Evolutionary conservation across 2,888 invertebrate genomes (phyloP).

Genomic region (Nymphalis urticae): DNA sequence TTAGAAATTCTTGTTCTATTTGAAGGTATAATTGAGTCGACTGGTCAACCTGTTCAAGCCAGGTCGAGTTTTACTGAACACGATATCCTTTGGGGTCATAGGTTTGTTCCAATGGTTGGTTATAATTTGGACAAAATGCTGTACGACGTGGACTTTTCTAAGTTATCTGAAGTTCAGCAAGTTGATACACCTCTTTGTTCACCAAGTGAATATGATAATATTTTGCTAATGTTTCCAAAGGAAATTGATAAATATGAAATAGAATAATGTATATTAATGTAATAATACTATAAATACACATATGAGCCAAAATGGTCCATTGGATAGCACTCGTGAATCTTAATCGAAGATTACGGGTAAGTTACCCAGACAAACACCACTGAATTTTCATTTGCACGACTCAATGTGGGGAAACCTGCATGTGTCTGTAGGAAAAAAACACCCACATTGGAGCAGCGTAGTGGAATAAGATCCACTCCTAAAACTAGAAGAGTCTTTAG

Average conservation of each 20-base stretch:
- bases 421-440: too few relatives aligned
- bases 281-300: not conserved
- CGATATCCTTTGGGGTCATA: conserved; percentile 93
- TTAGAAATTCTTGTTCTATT: conserved; percentile 94
- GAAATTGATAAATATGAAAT: not conserved
- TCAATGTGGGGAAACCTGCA: too few relatives aligned
- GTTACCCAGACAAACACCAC: too few relatives aligned
- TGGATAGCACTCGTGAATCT: too few relatives aligned
- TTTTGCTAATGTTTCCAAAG: conserved; percentile 29
- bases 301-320: too few relatives aligned
- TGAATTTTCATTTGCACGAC: too few relatives aligned
- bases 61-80: conserved; percentile 89
- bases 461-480: too few relatives aligned
- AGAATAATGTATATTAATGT: not conserved
- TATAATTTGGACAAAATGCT: conserved; percentile 86
- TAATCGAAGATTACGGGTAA: too few relatives aligned
- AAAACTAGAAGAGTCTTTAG: too few relatives aligned
- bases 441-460: too few relatives aligned
- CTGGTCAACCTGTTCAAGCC: conserved; percentile 91
- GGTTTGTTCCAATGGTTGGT: conserved; percentile 89
- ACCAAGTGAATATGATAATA: conserved; percentile 82
- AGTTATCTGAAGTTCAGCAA: conserved; percentile 91
- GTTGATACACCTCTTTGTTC: conserved; percentile 94
- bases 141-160: conserved; percentile 93
- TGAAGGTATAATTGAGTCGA: conserved; percentile 94